Base-by-base conservation (phyloP, 2,113 vertebrate species). In the Bujurquina vittata region DNA sequence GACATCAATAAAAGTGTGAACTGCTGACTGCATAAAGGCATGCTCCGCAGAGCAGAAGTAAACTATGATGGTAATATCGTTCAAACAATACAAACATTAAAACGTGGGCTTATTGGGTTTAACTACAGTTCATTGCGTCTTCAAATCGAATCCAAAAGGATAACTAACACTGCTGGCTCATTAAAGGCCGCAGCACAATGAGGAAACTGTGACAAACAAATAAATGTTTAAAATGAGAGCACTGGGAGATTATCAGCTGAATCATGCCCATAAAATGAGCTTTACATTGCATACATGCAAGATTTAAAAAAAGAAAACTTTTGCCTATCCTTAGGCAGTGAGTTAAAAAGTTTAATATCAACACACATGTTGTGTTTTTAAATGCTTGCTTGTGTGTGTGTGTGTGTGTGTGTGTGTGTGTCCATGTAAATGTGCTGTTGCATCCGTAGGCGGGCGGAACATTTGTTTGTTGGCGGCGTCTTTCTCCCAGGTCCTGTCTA, bases 401-500 rank as follows among this genome's bases (percentile, higher is more conserved):
- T 77, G 40, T 15, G 46, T 15, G 49, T 37, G 10, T 80, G 37
- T 73, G 75, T 74, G 52, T 37, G 11, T 80, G 37, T 74, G 75
- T 74, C 46, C 35, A 73, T 79, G 72, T 15, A 55, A 73, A 88
- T 83, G 77, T 37, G 14, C 60, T 65, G 61, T 72, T 55, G 76
- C 82, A 49, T 80, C 79, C 4, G 88, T 93, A 69, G 88, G 89
- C 67, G 84, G 79, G 61, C n/a, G 52, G 86, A 91, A 88, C 81
- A 90, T 82, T 89, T 87, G 87, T 87, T 87, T 84, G 77, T 89
- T 90, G 89, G 90, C 43, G 52, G 79, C 73, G 59, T 85, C 83
- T 80, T 83, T 87, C 87, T 81, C 83, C 15, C 9, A 83, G 87
- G 79, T 92, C 82, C 79, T 85, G 89, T 92, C 87, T 91, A 77